Evolutionary conservation across 2,797 vertebrate genomes (phyloP).

Genomic region (Sebastes itinus): DNA sequence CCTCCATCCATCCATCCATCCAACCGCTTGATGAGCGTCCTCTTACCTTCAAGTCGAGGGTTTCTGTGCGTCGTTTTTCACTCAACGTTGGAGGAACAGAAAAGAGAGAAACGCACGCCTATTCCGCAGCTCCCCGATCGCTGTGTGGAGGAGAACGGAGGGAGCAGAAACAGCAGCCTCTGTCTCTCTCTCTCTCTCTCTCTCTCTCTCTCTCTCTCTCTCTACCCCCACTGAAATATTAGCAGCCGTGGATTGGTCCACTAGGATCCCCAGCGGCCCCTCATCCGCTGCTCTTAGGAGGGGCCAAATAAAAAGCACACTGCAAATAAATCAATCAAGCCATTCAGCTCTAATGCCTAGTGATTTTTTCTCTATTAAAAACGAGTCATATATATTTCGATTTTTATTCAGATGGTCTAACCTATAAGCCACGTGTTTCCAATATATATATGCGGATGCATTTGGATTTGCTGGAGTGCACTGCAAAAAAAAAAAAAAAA

Average conservation of each 20-base stretch:
- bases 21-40: conserved; percentile 7
- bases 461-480: not conserved
- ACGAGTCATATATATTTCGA: not conserved
- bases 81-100: conserved; percentile 6
- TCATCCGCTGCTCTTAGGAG: conserved; percentile 61
- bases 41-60: conserved; percentile 77
- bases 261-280: conserved; percentile 53
- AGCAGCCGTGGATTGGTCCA: conserved; percentile 77
- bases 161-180: conserved; percentile 49
- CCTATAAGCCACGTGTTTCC: not conserved
- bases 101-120: conserved; percentile 51
- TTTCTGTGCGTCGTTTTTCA: conserved; percentile 24
- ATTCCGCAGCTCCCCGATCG: conserved; percentile 76
- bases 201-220: not conserved
- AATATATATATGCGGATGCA: not conserved
- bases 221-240: conserved; percentile 67
- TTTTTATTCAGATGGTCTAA: not conserved
- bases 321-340: conserved; percentile 8
- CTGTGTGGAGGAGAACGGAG: conserved; percentile 50
- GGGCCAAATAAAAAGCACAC: conserved; percentile 54
- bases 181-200: not conserved
- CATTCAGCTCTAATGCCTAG: not conserved
- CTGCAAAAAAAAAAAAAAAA: not conserved
- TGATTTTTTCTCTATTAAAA: not conserved
- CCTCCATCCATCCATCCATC: accelerated